Base-by-base conservation (phyloP, 2,888 invertebrate genomes). In the Clistopyga incitator region DNA sequence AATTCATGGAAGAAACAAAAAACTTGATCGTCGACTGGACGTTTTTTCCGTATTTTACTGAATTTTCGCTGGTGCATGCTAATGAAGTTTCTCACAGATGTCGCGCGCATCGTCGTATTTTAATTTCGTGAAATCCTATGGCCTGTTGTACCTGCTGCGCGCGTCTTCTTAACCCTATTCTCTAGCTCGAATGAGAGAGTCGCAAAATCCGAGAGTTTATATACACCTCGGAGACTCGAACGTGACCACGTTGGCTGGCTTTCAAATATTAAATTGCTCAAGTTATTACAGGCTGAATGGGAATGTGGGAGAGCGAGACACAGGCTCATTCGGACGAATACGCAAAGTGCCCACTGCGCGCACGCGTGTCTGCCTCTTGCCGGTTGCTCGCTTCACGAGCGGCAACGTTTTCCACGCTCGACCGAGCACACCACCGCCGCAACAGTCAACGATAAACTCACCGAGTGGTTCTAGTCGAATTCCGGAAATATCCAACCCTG, bases 401-500 rank as follows among this genome's bases (percentile, higher is more conserved):
- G n/a, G n/a, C n/a, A n/a, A n/a, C n/a, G 75, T 75, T 81, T 81
- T 75, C 64, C 81, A 81, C 81, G 34, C 75, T 64, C 50, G 45
- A 29, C 71, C n/a, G 68, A 54, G 34, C 29, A 61, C 34, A 59
- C n/a, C n/a, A n/a, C n/a, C n/a, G n/a, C n/a, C n/a, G n/a, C n/a
- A n/a, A n/a, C n/a, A n/a, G n/a, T n/a, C n/a, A n/a, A n/a, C n/a
- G n/a, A n/a, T n/a, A n/a, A n/a, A n/a, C n/a, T n/a, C n/a, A n/a
- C n/a, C n/a, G n/a, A n/a, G n/a, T n/a, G n/a, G n/a, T n/a, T n/a
- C n/a, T n/a, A 74, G 67, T 79, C 67, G 13, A 67, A 74, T 23
- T 3, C 38, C 59, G 45, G 38, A 45, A 18, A 79, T 59, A 50
- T n/a, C 18, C 23, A 50, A 20, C 18, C 23, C 20, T 15, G 34